phyloP scores from a whole-genome alignment of 1,140 invertebrate genomes.

The Geopemphigus sp. region DNA sequence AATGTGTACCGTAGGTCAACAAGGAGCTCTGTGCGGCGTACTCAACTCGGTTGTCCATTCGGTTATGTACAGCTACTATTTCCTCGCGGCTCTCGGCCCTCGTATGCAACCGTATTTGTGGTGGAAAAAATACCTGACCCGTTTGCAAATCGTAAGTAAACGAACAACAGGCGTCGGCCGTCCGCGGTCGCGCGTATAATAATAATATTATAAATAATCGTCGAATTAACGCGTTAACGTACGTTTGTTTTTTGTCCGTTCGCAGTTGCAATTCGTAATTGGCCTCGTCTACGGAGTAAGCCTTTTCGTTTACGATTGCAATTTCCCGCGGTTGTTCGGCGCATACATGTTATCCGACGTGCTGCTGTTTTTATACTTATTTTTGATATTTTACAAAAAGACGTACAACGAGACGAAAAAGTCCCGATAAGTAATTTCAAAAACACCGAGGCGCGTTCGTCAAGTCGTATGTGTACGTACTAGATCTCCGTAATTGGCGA shows the following conservation, averaged over 20 bases:
- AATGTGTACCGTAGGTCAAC: too few species aligned
- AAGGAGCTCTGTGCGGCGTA: conserved; percentile 51
- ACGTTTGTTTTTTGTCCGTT: not conserved
- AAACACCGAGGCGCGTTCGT: too few species aligned
- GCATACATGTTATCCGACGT: conserved; percentile 39
- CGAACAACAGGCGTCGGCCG: too few species aligned
- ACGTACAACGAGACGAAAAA: conserved; percentile 45
- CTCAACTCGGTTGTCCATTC: conserved; percentile 64
- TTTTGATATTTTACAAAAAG: conserved; percentile 51
- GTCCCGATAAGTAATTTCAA: not conserved
- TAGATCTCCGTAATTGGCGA: too few species aligned
- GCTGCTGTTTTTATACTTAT: conserved; percentile 48
- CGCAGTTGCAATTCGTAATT: not conserved
- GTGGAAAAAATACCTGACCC: conserved; percentile 62
- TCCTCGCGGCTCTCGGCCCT: conserved; percentile 66
- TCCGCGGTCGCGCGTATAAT: too few species aligned
- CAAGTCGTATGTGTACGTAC: too few species aligned
- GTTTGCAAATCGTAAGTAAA: conserved; percentile 66
- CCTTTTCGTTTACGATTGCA: too few species aligned
- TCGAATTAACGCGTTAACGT: not conserved
- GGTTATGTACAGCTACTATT: conserved; percentile 57
- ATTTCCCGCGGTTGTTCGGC: conserved; percentile 21
- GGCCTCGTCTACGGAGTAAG: not conserved
- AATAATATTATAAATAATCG: too few species aligned
- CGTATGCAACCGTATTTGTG: conserved; percentile 68